These are phyloP conservation scores for Gisinianus flammeolus DNA, from an alignment of 2,888 invertebrate genomes.

Conservation along the genomic window DNA sequence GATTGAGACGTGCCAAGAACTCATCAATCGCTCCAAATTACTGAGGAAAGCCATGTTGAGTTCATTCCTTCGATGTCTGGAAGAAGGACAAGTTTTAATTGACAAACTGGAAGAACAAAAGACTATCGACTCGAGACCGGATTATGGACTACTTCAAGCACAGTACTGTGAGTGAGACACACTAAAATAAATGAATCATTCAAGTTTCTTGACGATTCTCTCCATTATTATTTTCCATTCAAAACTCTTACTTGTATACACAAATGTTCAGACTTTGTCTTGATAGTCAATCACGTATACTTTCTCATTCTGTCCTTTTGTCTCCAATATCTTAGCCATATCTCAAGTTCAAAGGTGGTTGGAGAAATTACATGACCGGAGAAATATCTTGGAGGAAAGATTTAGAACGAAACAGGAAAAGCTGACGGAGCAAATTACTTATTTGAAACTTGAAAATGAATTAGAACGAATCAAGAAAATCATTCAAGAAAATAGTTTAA, in stretches of 20 bases:
- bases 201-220: too few species aligned
- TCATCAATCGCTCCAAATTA: slow-evolving; percentile 74
- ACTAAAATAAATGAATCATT: too few species aligned
- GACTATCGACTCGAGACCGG: slow-evolving; percentile 75
- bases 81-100: slow-evolving; percentile 77
- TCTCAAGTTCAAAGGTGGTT: slow-evolving; percentile 75
- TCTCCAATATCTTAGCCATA: slow-evolving; percentile 15
- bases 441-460: slow-evolving; percentile 70
- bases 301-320: background rate
- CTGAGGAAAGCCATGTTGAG: slow-evolving; percentile 75
- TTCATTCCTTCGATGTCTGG: slow-evolving; percentile 77
- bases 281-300: too few species aligned
- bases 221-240: background rate
- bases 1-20: slow-evolving; percentile 73
- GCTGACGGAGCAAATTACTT: slow-evolving; percentile 76
- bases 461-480: slow-evolving; percentile 67
- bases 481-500: slow-evolving; percentile 60
- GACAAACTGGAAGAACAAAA: slow-evolving; percentile 74
- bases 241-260: background rate
- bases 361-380: slow-evolving; percentile 76
- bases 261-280: background rate
- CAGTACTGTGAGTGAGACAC: slow-evolving; percentile 63
- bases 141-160: slow-evolving; percentile 67
- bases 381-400: slow-evolving; percentile 72
- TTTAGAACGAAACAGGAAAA: slow-evolving; percentile 75